Evolutionary conservation across 2,797 vertebrate genomes (phyloP).

Genomic region (Hemitrygon akajei): DNA sequence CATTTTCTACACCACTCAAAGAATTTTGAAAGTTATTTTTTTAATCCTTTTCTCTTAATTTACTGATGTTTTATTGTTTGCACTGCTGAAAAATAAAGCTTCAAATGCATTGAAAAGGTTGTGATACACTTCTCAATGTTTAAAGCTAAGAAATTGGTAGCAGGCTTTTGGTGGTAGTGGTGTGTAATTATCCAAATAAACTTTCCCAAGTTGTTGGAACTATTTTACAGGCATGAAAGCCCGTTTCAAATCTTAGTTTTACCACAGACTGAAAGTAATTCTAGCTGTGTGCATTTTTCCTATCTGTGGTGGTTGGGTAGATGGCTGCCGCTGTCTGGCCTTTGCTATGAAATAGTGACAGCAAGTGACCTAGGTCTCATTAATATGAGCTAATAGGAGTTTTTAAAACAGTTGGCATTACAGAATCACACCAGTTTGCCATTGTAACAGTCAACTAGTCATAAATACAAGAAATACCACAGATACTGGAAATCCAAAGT

Average conservation of each 20-base stretch:
- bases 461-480: too few species aligned
- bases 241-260: neutral
- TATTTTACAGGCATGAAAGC: neutral
- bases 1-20: slow-evolving; percentile 10
- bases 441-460: neutral
- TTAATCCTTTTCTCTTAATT: neutral
- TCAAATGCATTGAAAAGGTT: neutral
- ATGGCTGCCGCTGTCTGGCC: neutral
- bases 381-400: neutral
- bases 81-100: slow-evolving; percentile 23
- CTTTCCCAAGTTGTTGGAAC: neutral
- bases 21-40: slow-evolving; percentile 33
- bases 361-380: neutral
- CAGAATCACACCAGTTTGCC: neutral
- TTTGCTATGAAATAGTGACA: neutral
- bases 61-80: slow-evolving; percentile 14
- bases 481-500: too few species aligned
- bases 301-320: neutral
- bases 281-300: neutral
- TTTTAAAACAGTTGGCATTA: neutral
- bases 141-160: neutral
- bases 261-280: neutral
- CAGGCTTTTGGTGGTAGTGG: neutral
- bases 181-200: neutral
- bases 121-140: neutral